Evolutionary conservation across 2,113 vertebrate species (phyloP).

Genomic region (Polyodon spathula): DNA sequence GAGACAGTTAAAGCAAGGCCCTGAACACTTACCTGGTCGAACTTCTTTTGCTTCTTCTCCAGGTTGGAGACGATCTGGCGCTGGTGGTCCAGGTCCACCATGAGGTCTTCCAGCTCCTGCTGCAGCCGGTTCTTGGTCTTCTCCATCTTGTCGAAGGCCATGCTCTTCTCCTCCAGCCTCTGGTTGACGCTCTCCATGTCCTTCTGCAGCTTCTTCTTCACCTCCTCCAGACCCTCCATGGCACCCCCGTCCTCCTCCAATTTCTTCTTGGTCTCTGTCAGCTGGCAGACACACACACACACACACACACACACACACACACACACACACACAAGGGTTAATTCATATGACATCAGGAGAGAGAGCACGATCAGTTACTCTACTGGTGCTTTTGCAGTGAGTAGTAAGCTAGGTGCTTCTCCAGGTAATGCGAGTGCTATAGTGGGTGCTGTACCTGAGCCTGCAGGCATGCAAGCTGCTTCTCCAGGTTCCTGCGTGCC

Average conservation of each 20-base stretch:
- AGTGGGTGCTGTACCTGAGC: slow-evolving; percentile 63
- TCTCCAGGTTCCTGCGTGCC: slow-evolving; percentile 79
- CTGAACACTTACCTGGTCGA: slow-evolving; percentile 74
- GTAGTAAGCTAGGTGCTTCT: too few species aligned
- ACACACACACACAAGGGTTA: background rate
- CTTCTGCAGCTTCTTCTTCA: slow-evolving; percentile 81
- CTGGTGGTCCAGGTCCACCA: slow-evolving; percentile 90
- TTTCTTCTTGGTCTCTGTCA: slow-evolving; percentile 85
- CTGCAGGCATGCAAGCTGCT: slow-evolving; percentile 77
- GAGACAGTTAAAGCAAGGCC: background rate
- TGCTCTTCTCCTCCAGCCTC: slow-evolving; percentile 83
- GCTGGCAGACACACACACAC: slow-evolving; percentile 38
- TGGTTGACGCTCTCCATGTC: slow-evolving; percentile 78
- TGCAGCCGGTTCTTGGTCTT: slow-evolving; percentile 94
- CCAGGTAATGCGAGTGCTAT: background rate
- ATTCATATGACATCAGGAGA: background rate
- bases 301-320: background rate
- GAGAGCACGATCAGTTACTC: too few species aligned
- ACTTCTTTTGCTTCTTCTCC: slow-evolving; percentile 98
- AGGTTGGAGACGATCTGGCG: slow-evolving; percentile 90
- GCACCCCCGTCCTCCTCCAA: slow-evolving; percentile 84
- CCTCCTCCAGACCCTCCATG: slow-evolving; percentile 84
- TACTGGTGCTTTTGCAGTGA: too few species aligned
- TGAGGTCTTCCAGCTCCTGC: slow-evolving; percentile 91
- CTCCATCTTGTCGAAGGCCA: slow-evolving; percentile 89